phyloP scores from a whole-genome alignment of 2,113 vertebrate species.

The Cynopterus brachyotis region DNA sequence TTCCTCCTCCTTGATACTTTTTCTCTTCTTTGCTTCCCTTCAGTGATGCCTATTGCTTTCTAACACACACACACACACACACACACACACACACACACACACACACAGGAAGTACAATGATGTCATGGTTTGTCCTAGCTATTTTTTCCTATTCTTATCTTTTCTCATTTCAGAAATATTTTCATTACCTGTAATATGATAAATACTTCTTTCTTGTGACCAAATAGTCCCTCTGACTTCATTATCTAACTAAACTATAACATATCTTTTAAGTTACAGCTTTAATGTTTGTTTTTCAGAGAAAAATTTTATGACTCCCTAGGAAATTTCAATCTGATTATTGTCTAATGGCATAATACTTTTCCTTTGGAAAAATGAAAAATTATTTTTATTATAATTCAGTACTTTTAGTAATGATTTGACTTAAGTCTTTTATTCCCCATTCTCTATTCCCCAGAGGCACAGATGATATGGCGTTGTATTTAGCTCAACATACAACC shows the following conservation, averaged over 20 bases:
- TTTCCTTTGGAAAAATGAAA: background rate
- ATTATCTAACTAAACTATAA: background rate
- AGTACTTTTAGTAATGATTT: background rate
- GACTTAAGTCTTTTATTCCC: background rate
- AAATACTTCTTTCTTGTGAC: background rate
- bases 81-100: too few relatives aligned
- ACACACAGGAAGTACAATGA: background rate
- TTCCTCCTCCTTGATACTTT: background rate
- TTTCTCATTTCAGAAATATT: background rate
- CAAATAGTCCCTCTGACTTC: background rate
- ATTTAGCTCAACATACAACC: background rate
- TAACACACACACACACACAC: background rate
- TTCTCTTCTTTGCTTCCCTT: background rate
- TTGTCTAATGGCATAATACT: background rate
- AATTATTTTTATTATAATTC: background rate
- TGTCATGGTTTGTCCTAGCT: background rate
- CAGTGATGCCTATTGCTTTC: background rate
- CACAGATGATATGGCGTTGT: background rate
- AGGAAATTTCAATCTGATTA: background rate
- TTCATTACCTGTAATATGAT: background rate
- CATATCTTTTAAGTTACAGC: background rate
- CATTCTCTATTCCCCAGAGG: background rate
- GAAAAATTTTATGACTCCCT: background rate
- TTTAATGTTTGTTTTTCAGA: background rate
- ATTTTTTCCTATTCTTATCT: background rate